Conservation (phyloP, 2,113 vertebrate species). For the Camarhynchus parvulus region DNA sequence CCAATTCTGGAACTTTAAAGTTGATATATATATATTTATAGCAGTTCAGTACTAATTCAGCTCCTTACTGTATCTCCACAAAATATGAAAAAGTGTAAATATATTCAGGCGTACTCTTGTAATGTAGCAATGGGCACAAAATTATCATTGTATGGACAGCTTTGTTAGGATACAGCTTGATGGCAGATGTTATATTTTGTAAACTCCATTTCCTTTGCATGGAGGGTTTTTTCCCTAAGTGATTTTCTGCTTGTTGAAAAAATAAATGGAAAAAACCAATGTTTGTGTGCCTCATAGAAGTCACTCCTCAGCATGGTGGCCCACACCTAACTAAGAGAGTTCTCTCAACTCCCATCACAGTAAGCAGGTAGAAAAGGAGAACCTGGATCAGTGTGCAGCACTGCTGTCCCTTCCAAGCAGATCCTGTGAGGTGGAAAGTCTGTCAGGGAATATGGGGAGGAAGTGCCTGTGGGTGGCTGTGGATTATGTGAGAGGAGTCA, state of each 20-base stretch:
- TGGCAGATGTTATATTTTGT: background rate
- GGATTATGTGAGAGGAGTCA: background rate
- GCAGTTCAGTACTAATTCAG: background rate
- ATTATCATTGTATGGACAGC: background rate
- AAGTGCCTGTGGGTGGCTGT: background rate
- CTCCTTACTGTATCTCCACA: background rate
- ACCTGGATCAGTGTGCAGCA: background rate
- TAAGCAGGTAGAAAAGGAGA: background rate
- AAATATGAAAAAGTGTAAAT: background rate
- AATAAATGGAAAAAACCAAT: accelerated
- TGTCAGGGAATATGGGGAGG: accelerated
- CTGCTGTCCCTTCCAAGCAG: background rate
- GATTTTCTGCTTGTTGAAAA: background rate
- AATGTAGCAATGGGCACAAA: background rate
- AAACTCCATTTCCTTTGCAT: background rate
- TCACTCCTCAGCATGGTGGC: background rate
- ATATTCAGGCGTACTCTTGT: background rate
- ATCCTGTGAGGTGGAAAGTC: background rate
- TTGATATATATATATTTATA: background rate
- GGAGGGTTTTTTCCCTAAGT: background rate
- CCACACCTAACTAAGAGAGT: background rate
- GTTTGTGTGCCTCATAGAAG: background rate
- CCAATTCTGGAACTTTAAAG: background rate
- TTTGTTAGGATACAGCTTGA: background rate
- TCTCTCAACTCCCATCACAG: background rate